Evolutionary conservation across 1,140 invertebrate species (phyloP), one percentile per base, ranked within the genome.

Genomic region (Hyles euphorbiae): DNA sequence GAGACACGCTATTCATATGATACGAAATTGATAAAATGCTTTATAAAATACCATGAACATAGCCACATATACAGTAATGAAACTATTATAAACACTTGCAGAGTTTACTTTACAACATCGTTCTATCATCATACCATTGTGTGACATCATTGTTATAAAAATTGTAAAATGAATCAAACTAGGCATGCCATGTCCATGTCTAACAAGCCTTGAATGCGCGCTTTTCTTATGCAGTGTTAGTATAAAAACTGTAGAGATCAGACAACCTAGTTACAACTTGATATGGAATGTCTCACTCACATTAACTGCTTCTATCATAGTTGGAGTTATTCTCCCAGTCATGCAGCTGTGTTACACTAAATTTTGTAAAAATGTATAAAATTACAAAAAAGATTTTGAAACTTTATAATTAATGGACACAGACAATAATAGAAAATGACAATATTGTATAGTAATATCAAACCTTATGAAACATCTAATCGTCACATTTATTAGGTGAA

Each of bases 301-400:
- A 56, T 79, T 75, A 74, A 84, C 67, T 76, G 77, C 76, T 84
- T 80, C 74, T 22, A 77, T 77, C 76, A 63, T 72, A 67, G 51
- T 67, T 70, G 74, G 78, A 74, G 67, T 40, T 40, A 70, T 57
- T 66, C 62, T 70, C 68, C 73, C 74, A 73, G 68, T 76, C 72
- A 78, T 79, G 75, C 82, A 78, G 72, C 75, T 82, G 76, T 78
- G 76, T 78, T 77, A 83, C 81, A 81, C 80, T 60, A 67, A 85
- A 84, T 82, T 86, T 87, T 69, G 76, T 83, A 83, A 81, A 86
- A 87, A 83, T 85, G 81, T 88, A 88, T 87, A 88, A 88, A 88
- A 88, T 87, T 88, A 88, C 85, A 88, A 88, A 88, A 86, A 81
- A 73, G 74, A 69, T 78, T 76, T 81, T 68, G 77, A 88, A 86